phyloP scores from a whole-genome alignment of 2,797 vertebrate species.

The Premnoplex brunnescens region DNA sequence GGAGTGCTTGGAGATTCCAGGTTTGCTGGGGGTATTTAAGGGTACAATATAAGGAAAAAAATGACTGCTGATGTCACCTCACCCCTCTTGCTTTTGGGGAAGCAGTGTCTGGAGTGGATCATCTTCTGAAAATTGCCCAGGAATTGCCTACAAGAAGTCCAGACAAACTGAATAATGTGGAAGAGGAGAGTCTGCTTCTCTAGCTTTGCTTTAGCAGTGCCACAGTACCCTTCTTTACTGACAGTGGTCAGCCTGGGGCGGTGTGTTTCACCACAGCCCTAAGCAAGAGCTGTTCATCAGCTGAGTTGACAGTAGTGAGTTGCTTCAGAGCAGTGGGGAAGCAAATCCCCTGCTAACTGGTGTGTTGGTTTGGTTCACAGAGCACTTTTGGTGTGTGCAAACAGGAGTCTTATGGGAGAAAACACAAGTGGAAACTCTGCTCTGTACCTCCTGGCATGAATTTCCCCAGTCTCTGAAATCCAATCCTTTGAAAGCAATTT shows the following conservation, averaged over 20 bases:
- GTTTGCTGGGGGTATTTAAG: background rate
- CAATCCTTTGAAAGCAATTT: background rate
- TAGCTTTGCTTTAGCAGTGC: background rate
- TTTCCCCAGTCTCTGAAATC: background rate
- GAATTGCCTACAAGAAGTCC: background rate
- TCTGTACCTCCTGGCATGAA: background rate
- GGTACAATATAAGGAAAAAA: background rate
- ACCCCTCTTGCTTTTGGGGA: background rate
- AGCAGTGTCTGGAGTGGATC: background rate
- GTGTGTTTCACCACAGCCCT: background rate
- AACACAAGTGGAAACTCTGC: background rate
- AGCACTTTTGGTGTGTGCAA: background rate
- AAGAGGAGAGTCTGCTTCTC: background rate
- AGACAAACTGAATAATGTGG: background rate
- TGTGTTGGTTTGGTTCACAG: background rate
- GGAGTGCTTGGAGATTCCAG: background rate
- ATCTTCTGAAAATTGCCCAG: background rate
- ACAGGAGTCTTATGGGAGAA: background rate
- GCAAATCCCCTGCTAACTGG: rapidly evolving
- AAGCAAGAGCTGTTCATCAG: background rate
- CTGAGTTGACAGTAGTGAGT: background rate
- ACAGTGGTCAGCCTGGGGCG: background rate
- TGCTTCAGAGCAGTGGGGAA: background rate
- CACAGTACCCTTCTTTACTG: background rate
- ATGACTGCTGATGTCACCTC: background rate